These are phyloP conservation scores for Chloroceryle inda DNA, from an alignment of 2,797 vertebrate species.

Conservation along the genomic window DNA sequence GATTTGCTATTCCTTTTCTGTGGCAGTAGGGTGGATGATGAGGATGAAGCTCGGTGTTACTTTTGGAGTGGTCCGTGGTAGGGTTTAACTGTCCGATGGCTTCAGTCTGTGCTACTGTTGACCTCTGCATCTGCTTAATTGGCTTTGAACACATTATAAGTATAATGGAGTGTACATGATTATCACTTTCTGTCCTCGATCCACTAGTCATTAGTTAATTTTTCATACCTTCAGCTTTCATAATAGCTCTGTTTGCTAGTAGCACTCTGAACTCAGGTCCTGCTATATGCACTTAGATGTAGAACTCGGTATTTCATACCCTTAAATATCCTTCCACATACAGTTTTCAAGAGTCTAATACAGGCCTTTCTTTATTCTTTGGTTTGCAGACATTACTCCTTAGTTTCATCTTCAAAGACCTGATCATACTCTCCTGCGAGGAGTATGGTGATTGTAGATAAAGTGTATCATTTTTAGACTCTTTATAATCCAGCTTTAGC, in stretches of 20 bases:
- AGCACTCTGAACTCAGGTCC: neutral
- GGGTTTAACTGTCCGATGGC: neutral
- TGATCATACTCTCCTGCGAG: neutral
- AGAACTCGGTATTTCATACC: neutral
- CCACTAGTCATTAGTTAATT: neutral
- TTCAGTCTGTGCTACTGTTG: fast-evolving
- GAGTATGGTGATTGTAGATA: neutral
- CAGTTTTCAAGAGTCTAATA: neutral
- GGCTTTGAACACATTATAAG: neutral
- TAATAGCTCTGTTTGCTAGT: neutral
- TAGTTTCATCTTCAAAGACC: neutral
- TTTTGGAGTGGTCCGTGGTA: fast-evolving
- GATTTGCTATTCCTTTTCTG: neutral
- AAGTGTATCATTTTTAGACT: neutral
- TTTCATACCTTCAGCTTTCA: neutral
- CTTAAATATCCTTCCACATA: neutral
- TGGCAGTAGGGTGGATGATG: neutral
- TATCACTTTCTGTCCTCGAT: neutral
- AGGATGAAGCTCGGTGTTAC: neutral
- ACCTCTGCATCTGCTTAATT: fast-evolving
- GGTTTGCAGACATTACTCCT: neutral
- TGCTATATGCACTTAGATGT: neutral
- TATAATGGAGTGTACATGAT: neutral
- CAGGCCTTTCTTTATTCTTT: neutral
- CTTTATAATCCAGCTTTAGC: neutral